Base-by-base conservation (phyloP, 2,888 invertebrate genomes). In the Pristionchus exspectatus region DNA sequence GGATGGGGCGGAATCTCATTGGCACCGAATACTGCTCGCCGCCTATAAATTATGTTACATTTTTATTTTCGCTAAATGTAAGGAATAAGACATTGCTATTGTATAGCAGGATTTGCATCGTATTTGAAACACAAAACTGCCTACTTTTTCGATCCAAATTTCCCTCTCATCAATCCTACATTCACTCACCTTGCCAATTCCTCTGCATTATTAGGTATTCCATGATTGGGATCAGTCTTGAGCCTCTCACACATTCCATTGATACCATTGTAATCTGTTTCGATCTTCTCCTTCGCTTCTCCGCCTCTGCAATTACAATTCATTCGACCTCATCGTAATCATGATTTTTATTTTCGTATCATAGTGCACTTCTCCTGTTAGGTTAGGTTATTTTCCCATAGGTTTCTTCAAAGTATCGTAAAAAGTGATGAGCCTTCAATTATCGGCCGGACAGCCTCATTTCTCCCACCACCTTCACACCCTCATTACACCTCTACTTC, bases 231-330 rank as follows among this genome's bases (percentile, higher is more conserved):
- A 95, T 98, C 98, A 95, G 98, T 98, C 96, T 98, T 98, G 95
- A 99, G 96, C 96, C 98, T 98, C 92, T 97, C 98, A 97, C 98
- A 98, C 95, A 99, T 96, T 96, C 98, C 98, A 96, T 97, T 97
- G 94, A 98, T 90, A 66, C 93, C 93, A 12, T 92, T 92, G 86
- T 92, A 93, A 66, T 93, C 93, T 44, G 89, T 90, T 30, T 93
- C 93, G 77, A 94, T 92, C 88, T 93, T 93, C 87, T 94, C 94
- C 81, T 93, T 92, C 50, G 94, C 94, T 90, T 94, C 94, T 30
- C 91, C 92, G 33, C 94, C 94, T 89, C 94, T 93, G 87, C 50
- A 92, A 92, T 27, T n/a, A 77, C 30, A 14, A 72, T 27, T 4
- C 63, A 66, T 30, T 66, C 27, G 44, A 69, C 18, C 21, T 38